Evolutionary conservation across 1,140 invertebrate species (phyloP).

Genomic region (Aradophagus sp.): DNA sequence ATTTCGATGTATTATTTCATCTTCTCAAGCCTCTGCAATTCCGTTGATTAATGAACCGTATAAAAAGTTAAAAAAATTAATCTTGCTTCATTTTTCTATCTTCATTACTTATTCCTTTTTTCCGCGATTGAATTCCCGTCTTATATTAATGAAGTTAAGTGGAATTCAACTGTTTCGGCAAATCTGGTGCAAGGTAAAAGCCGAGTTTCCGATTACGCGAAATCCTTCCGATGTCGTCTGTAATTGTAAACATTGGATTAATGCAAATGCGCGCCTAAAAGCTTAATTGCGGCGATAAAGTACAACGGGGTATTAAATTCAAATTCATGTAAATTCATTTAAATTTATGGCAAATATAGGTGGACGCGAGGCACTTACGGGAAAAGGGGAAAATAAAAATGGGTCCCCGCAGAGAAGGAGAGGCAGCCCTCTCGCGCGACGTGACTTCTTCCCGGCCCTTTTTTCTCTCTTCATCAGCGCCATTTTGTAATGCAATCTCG

Average conservation of each 20-base stretch:
- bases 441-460: slow-evolving; percentile 60
- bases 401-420: slow-evolving; percentile 73
- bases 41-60: too few species aligned
- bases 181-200: slow-evolving; percentile 40
- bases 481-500: slow-evolving; percentile 68
- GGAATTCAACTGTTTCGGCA: too few species aligned
- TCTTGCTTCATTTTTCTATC: too few species aligned
- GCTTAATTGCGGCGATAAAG: slow-evolving; percentile 77
- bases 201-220: slow-evolving; percentile 50
- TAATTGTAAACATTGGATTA: slow-evolving; percentile 77
- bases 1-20: too few species aligned
- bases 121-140: too few species aligned
- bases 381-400: slow-evolving; percentile 74
- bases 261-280: slow-evolving; percentile 76
- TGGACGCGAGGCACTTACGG: slow-evolving; percentile 74
- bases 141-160: too few species aligned
- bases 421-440: slow-evolving; percentile 66
- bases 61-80: too few species aligned
- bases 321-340: slow-evolving; percentile 77
- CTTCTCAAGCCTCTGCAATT: too few species aligned
- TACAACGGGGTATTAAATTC: slow-evolving; percentile 74
- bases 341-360: slow-evolving; percentile 77
- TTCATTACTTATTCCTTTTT: too few species aligned
- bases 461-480: slow-evolving; percentile 67
- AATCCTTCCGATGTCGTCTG: slow-evolving; percentile 55